phyloP scores from a whole-genome alignment of 2,113 vertebrate genomes.

The Macquaria ambigua region DNA sequence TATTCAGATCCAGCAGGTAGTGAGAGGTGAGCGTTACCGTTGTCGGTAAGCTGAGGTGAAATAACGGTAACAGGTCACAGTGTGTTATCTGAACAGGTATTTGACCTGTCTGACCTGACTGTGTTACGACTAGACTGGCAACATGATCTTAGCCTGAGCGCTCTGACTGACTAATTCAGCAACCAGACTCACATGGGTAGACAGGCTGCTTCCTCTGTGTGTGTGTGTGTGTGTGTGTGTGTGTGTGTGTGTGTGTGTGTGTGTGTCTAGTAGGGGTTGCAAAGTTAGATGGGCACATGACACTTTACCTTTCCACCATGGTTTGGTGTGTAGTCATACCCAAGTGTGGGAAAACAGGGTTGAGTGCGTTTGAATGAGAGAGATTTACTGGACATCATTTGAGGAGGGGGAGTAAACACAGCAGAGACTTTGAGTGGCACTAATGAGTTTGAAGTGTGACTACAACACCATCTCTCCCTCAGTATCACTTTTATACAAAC shows the following conservation, averaged over 20 bases:
- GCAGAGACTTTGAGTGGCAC: conserved; percentile 25
- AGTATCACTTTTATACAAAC: conserved; percentile 52
- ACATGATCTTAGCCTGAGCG: conserved; percentile 57
- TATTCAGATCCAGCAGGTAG: conserved; percentile 15
- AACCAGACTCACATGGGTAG: conserved; percentile 37
- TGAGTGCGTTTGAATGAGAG: not conserved
- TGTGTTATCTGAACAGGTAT: conserved; percentile 79
- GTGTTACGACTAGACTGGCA: conserved; percentile 66
- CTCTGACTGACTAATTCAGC: conserved; percentile 70
- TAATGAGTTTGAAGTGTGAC: conserved; percentile 51
- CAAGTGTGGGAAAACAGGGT: not conserved
- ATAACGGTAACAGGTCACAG: conserved; percentile 58
- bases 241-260: conserved; percentile 9
- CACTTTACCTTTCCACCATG: conserved; percentile 22
- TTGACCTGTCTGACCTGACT: conserved; percentile 77
- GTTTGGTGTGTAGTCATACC: not conserved
- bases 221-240: conserved; percentile 17
- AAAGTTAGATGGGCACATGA: conserved; percentile 27
- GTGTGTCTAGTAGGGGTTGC: not conserved
- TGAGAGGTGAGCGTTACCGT: conserved; percentile 38
- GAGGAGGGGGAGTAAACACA: conserved; percentile 26
- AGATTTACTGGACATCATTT: not conserved
- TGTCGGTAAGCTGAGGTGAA: conserved; percentile 58
- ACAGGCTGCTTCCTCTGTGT: conserved; percentile 40
- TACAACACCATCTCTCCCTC: conserved; percentile 33